Percentiles rank a stretch among this genome's conserved stretches.
These are phyloP conservation scores for Galeruca laticollis DNA, from an alignment of 2,888 invertebrate genomes.

Conservation along the genomic window DNA sequence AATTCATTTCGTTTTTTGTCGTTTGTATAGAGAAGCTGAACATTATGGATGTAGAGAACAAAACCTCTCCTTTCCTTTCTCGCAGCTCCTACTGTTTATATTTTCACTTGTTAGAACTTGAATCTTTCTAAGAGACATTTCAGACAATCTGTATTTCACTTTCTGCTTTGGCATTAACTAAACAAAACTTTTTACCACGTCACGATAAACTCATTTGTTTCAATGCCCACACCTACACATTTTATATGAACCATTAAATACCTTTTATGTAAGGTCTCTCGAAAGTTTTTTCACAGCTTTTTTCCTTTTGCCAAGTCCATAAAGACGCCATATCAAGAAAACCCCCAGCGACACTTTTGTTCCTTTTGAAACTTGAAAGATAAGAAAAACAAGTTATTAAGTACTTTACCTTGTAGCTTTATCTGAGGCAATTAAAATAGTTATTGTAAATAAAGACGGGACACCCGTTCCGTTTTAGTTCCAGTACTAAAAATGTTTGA, in stretches of 20 bases:
- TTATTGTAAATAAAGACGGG: conserved; percentile 19
- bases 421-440: conserved; percentile 28
- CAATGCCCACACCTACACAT: conserved; percentile 12
- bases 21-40: no score
- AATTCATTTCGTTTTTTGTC: no score
- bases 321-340: conserved; percentile 12
- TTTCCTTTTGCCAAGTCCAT: conserved; percentile 7
- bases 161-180: not conserved
- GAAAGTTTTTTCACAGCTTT: not conserved
- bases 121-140: no score
- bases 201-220: not conserved
- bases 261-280: conserved; percentile 11
- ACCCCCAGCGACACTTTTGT: conserved; percentile 21
- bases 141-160: no score
- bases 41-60: no score
- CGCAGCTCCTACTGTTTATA: no score
- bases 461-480: conserved; percentile 30
- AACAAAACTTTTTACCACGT: not conserved
- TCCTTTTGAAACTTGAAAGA: conserved; percentile 5
- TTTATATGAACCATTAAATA: conserved; percentile 11
- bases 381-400: conserved; percentile 25
- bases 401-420: conserved; percentile 32
- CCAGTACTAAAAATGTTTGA: conserved; percentile 45
- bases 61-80: no score
- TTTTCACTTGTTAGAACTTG: no score